Conservation (phyloP, 92 coral and sea anemone species). For the Hydrozoanthus gracilis region DNA sequence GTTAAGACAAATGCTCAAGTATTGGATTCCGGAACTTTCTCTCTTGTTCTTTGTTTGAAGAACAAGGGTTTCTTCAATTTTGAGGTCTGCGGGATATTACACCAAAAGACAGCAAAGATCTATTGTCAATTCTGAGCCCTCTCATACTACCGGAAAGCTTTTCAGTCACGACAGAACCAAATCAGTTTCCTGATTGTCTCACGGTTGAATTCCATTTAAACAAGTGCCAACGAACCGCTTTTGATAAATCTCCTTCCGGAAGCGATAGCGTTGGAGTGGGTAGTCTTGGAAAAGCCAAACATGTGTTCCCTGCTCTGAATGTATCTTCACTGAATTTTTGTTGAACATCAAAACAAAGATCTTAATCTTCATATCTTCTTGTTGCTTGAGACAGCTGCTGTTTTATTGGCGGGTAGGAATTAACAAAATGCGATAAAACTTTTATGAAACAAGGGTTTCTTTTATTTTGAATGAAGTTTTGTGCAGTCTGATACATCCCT, state of each 20-base stretch:
- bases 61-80: background rate
- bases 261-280: background rate
- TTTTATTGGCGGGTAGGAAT: background rate
- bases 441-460: conserved; percentile 16
- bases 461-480: no score
- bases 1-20: background rate
- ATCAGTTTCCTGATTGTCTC: background rate
- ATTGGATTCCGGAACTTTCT: conserved; percentile 23
- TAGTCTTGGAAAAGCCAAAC: background rate
- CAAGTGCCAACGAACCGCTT: conserved; percentile 7
- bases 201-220: background rate
- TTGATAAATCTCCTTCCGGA: conserved; percentile 12
- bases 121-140: background rate
- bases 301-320: background rate
- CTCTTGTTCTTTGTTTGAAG: background rate
- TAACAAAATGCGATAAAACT: background rate
- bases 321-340: background rate
- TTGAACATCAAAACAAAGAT: background rate
- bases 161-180: background rate
- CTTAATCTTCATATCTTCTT: background rate
- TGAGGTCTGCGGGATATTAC: background rate
- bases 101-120: background rate
- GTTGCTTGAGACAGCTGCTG: conserved; percentile 21
- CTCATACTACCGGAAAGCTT: background rate
- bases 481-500: no score